Conservation (phyloP, 2,888 invertebrate genomes). For the Agrochola litura region DNA sequence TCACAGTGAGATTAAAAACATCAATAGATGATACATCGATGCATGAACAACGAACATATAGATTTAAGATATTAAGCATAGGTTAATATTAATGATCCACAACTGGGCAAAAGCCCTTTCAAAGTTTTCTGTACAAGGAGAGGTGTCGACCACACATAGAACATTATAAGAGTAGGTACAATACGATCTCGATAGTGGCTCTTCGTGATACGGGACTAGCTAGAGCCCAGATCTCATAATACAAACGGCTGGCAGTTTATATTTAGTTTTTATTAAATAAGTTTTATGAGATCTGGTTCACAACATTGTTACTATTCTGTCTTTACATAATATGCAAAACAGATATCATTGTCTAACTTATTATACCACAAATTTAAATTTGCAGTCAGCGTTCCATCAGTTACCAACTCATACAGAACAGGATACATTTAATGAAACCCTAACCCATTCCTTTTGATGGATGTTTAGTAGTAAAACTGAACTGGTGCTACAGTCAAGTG, state of each 20-base stretch:
- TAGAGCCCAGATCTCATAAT: constrained; percentile 28
- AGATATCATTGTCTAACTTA: neutral
- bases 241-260: constrained; percentile 6
- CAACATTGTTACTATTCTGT: constrained; percentile 23
- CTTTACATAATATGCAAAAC: constrained; percentile 1
- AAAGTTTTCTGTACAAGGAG: constrained; percentile 65
- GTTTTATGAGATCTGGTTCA: constrained; percentile 25
- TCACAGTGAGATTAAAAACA: constrained; percentile 86
- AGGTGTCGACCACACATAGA: constrained; percentile 60
- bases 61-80: constrained; percentile 64
- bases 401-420: constrained; percentile 2
- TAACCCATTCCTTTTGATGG: constrained; percentile 6
- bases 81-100: constrained; percentile 57
- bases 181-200: constrained; percentile 39
- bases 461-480: neutral
- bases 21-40: constrained; percentile 78
- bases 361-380: constrained; percentile 15
- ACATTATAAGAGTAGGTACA: constrained; percentile 44
- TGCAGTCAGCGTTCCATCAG: constrained; percentile 4
- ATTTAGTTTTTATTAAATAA: neutral
- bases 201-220: neutral
- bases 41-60: constrained; percentile 71
- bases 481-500: neutral
- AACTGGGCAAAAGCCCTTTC: constrained; percentile 59
- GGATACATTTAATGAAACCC: neutral